Evolutionary conservation across 1,140 invertebrate genomes (phyloP), one percentile per base, ranked within the genome.

Genomic region (Choristoneura fumiferana): DNA sequence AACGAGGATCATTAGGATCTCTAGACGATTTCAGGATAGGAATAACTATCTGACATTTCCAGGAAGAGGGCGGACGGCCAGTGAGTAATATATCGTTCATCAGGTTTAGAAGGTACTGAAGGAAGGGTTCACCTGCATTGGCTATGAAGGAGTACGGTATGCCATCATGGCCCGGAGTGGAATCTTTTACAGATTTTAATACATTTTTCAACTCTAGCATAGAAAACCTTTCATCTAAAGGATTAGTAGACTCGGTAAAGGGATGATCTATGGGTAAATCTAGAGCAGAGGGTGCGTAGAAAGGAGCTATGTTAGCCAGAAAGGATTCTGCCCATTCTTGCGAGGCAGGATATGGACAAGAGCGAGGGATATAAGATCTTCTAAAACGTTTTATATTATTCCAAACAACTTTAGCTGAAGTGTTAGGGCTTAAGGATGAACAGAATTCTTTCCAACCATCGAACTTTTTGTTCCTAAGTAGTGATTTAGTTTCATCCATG

Each of bases 11-110:
- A 43, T 40, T 35, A 57, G 55, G 18, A 40, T 43, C 22, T 12
- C 35, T 57, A 15, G 10, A n/a, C 8, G 39, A 13, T 18, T 57
- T 57, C 1, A 57, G 14, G 6, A 57, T 45, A 8, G 56, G 39
- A 6, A 45, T 18, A 0, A 45, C 33, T 2, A 29, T 10, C 17
- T 57, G 56, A 0, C 12, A 22, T 57, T 57, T 57, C 56, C 56
- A 57, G 12, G 9, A 12, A 1, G 0, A 1, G 1, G 54, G 54
- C 1, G 37, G 15, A 1, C 1, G 8, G 6, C 22, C 17, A 5
- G 36, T 3, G n/a, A 22, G 17, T 15, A 36, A 56, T 8, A 56
- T n/a, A 6, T 4, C 0, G 13, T 56, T 56, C 5, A 39, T 4
- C 8, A 56, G 10, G 2, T 12, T 40, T n/a, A n/a, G n/a, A n/a